These are phyloP conservation scores for Pterophyllum scalare DNA, from an alignment of 2,113 vertebrate genomes.

Conservation along the genomic window DNA sequence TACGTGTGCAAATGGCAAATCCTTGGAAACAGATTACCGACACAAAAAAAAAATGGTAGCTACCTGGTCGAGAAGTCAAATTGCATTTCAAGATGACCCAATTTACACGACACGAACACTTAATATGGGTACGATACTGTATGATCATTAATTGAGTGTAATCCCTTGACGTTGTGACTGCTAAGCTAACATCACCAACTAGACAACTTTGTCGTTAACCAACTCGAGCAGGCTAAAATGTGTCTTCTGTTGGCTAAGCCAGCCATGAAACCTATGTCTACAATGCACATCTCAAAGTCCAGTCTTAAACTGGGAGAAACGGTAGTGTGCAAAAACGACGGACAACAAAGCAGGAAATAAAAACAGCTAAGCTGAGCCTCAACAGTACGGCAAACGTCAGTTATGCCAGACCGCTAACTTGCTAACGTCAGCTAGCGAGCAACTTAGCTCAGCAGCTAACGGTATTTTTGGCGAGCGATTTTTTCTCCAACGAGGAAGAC, in stretches of 20 bases:
- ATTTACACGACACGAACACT: constrained; percentile 25
- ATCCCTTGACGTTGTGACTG: not conserved
- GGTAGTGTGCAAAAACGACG: not conserved
- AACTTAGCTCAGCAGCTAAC: constrained; percentile 44
- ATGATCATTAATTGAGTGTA: not conserved
- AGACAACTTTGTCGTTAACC: constrained; percentile 20
- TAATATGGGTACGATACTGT: not conserved
- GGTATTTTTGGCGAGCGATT: not conserved
- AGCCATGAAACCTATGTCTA: not conserved
- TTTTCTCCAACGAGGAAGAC: not conserved
- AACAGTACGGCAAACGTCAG: constrained; percentile 65
- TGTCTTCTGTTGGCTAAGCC: not conserved
- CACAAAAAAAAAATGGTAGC: constrained; percentile 17
- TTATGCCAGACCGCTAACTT: constrained; percentile 41
- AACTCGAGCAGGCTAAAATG: not conserved
- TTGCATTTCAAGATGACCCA: constrained; percentile 13
- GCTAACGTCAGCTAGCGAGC: constrained; percentile 66
- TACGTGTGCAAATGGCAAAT: constrained; percentile 58
- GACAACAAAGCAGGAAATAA: constrained; percentile 66
- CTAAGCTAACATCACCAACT: constrained; percentile 19
- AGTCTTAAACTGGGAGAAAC: not conserved
- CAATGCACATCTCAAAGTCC: too few relatives aligned
- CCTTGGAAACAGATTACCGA: constrained; percentile 56
- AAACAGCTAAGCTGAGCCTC: constrained; percentile 65
- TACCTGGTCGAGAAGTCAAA: constrained; percentile 38